Evolutionary conservation across 2,888 invertebrate genomes (phyloP).

Genomic region (Brachynemurus nebulosus): DNA sequence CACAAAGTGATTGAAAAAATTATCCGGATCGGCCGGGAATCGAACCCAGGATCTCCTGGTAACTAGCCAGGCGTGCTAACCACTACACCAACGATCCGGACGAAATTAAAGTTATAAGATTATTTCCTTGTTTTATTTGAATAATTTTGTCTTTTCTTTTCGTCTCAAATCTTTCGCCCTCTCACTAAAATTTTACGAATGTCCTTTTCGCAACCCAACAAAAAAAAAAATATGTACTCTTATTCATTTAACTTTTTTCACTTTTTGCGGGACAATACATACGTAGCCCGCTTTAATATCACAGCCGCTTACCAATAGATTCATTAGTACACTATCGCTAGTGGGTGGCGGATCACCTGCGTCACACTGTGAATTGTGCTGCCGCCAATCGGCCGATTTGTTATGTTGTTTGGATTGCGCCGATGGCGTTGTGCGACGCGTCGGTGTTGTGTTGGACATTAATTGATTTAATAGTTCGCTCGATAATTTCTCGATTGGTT

Average conservation of each 20-base stretch:
- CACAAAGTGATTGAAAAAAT: too few relatives aligned
- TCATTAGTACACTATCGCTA: slow-evolving; percentile 78
- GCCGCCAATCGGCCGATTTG: slow-evolving; percentile 30
- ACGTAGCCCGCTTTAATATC: slow-evolving; percentile 88
- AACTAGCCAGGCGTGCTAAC: too few relatives aligned
- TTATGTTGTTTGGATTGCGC: slow-evolving; percentile 29
- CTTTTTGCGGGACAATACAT: slow-evolving; percentile 50
- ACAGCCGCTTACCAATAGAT: slow-evolving; percentile 88
- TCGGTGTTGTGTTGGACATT: slow-evolving; percentile 34
- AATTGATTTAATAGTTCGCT: slow-evolving; percentile 45
- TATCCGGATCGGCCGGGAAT: too few relatives aligned
- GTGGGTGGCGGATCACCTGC: slow-evolving; percentile 33
- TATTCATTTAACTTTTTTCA: slow-evolving; percentile 7
- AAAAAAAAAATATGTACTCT: neutral
- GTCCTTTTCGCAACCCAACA: neutral
- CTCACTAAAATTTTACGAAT: neutral
- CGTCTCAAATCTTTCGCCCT: too few relatives aligned
- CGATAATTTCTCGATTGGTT: slow-evolving; percentile 30
- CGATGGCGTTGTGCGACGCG: slow-evolving; percentile 23
- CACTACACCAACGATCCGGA: too few relatives aligned
- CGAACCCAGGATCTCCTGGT: too few relatives aligned
- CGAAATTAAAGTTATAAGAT: too few relatives aligned
- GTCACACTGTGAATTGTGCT: slow-evolving; percentile 22
- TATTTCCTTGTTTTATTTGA: too few relatives aligned
- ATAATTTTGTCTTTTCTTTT: too few relatives aligned